Base-by-base conservation (phyloP, 2,888 invertebrate species). In the Brenthis hecate region DNA sequence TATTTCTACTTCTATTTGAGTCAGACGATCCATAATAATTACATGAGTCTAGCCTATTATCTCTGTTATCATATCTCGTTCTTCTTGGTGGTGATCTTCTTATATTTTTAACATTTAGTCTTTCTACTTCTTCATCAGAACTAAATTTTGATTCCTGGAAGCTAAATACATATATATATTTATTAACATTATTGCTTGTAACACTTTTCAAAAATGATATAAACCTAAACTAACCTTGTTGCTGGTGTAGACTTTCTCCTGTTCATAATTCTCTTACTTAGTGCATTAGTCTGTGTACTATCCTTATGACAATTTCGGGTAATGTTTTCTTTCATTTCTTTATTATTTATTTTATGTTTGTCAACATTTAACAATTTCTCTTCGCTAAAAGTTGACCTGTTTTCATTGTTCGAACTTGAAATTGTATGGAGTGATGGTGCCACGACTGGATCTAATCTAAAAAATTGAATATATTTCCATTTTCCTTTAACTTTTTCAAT, bases 231-330 rank as follows among this genome's bases (percentile, higher is more conserved):
- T 67, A 67, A 89, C 89, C 81, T 81, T n/a, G 74, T 63, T 69
- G 76, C 78, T 51, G 85, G 82, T 81, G 86, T 83, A 48, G 88
- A 89, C 73, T 88, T 88, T 47, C 87, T 78, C 75, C 88, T 83
- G 56, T 79, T 73, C 43, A 71, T 80, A 66, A 89, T 83, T 69
- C 77, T 79, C 6, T 50, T 19, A 60, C 65, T 55, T 72, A 62
- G 70, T 16, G 47, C 53, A 43, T 56, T 51, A 13, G 13, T 5
- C 3, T 13, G 16, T 36, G 8, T 19, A 0, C 16, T 19, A 56
- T 66, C 32, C 53, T 64, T 64, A n/a, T 63, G 66, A 14, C 66
- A 60, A 56, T 69, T 64, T 68, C 74, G 73, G 6, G 64, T 19
- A 6, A 74, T 70, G 68, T 77, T 80, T 64, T 82, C 81, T 68